Evolutionary conservation across 2,888 invertebrate genomes (phyloP).

Genomic region (Mechanitis messenoides): DNA sequence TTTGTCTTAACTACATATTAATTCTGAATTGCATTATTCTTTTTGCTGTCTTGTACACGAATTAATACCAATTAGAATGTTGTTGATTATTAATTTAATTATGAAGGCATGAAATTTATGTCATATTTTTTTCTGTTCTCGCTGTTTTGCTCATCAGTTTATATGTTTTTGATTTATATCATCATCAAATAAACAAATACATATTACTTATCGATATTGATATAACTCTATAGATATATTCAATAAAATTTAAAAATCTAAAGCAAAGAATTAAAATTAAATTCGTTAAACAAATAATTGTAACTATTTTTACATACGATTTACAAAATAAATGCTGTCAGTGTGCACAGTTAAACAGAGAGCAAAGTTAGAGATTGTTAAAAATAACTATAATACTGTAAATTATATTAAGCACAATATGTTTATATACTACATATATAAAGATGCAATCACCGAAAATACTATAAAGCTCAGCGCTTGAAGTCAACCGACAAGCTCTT

Average conservation of each 20-base stretch:
- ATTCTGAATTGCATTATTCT: conserved; percentile 46
- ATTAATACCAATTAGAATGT: conserved; percentile 50
- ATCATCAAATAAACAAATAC: too few species aligned
- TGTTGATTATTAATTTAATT: conserved; percentile 44
- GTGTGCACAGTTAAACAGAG: neutral
- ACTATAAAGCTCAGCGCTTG: conserved; percentile 40
- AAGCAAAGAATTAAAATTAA: too few species aligned
- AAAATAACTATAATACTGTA: neutral
- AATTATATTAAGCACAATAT: neutral
- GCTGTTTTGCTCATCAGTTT: conserved; percentile 29
- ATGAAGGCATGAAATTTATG: conserved; percentile 54
- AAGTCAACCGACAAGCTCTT: conserved; percentile 44
- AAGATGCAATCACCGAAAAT: conserved; percentile 19
- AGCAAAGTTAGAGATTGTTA: too few species aligned
- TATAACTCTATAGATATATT: too few species aligned
- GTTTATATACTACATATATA: neutral
- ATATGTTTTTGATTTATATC: too few species aligned
- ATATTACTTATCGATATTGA: too few species aligned
- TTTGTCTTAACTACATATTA: conserved; percentile 46
- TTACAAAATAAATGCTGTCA: conserved; percentile 18
- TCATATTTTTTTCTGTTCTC: conserved; percentile 52
- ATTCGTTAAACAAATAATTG: too few species aligned
- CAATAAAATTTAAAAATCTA: too few species aligned
- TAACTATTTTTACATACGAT: neutral
- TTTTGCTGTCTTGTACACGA: conserved; percentile 41